phyloP scores from a whole-genome alignment of 2,888 invertebrate species.

The Cheilosia variabilis region DNA sequence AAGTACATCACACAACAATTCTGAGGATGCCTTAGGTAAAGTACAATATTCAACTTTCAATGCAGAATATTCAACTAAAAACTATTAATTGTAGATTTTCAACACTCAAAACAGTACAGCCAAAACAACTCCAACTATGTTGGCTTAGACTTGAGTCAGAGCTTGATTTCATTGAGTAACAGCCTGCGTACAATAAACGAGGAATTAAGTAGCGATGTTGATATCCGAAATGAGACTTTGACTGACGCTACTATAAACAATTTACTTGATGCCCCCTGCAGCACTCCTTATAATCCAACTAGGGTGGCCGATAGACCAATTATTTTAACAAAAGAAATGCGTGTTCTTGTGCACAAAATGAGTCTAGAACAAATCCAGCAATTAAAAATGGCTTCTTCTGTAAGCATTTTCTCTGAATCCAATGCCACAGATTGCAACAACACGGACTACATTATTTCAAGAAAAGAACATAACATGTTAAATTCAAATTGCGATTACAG shows the following conservation, averaged over 20 bases:
- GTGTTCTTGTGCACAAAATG: constrained; percentile 52
- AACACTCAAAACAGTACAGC: background rate
- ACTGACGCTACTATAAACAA: constrained; percentile 58
- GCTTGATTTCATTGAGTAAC: background rate
- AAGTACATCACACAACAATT: background rate
- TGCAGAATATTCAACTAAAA: background rate
- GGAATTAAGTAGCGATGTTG: constrained; percentile 27
- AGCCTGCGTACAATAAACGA: constrained; percentile 55
- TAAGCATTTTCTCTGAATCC: background rate
- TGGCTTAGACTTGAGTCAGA: background rate
- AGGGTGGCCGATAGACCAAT: constrained; percentile 1
- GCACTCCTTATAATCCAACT: constrained; percentile 50
- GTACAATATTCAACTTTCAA: background rate
- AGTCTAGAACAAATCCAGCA: constrained; percentile 15
- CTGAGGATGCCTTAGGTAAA: constrained; percentile 9
- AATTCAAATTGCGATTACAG: background rate
- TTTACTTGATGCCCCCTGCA: constrained; percentile 63
- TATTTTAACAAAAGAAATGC: constrained; percentile 14
- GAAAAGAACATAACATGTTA: background rate
- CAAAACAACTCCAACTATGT: constrained; percentile 5
- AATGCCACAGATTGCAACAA: background rate
- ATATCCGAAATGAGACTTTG: constrained; percentile 42
- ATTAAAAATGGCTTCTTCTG: background rate
- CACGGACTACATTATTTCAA: constrained; percentile 3
- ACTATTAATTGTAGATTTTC: constrained; percentile 14